Evolutionary conservation across 2,888 invertebrate species (phyloP).

Genomic region (Lysandra bellargus): DNA sequence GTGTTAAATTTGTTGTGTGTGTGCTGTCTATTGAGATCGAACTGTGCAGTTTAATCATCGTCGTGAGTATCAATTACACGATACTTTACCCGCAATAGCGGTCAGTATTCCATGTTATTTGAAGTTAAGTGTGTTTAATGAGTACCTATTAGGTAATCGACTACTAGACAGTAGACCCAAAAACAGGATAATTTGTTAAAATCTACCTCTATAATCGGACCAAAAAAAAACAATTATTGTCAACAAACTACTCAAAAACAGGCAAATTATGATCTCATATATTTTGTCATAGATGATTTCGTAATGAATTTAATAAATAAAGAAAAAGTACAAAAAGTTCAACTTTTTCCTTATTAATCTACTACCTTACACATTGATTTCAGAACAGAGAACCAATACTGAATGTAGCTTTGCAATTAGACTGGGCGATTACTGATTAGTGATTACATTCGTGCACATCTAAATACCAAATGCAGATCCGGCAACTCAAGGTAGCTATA

Average conservation of each 20-base stretch:
- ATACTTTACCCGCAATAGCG: not conserved
- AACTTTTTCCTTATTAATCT: too few relatives aligned
- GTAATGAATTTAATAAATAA: too few relatives aligned
- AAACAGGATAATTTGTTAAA: not conserved
- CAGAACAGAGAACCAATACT: too few relatives aligned
- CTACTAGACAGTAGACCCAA: not conserved
- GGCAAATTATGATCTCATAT: too few relatives aligned
- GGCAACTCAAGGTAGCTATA: not conserved
- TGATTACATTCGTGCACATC: not conserved
- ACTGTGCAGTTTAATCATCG: not conserved
- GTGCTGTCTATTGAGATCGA: not conserved
- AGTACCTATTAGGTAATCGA: not conserved
- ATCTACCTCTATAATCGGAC: too few relatives aligned
- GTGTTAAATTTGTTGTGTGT: not conserved
- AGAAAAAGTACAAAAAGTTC: too few relatives aligned
- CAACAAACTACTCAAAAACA: too few relatives aligned
- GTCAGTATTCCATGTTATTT: not conserved
- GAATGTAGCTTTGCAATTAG: not conserved
- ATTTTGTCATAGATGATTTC: too few relatives aligned
- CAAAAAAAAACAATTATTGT: too few relatives aligned
- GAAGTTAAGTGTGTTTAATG: not conserved
- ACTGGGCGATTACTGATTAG: not conserved
- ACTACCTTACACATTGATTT: too few relatives aligned
- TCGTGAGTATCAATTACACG: slow-evolving; percentile 22
- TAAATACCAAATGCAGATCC: not conserved